Conservation (phyloP, 2,797 vertebrate genomes). For the Parambassis ranga region DNA sequence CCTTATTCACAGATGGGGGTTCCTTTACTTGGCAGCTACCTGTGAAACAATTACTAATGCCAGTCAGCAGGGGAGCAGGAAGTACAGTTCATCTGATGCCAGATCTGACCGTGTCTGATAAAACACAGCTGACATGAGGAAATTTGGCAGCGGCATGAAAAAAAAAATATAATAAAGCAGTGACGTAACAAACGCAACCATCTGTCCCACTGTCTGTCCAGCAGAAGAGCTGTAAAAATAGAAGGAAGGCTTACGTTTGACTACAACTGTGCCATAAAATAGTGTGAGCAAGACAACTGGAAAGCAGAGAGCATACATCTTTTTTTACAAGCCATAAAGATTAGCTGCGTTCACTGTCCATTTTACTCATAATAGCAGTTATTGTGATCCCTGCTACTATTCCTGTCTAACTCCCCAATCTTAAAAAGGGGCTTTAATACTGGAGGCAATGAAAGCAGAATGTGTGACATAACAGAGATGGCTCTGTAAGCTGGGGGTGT, state of each 20-base stretch:
- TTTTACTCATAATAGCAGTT: background rate
- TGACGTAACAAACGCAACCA: constrained; percentile 62
- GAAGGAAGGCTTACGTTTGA: constrained; percentile 5
- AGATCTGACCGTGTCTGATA: constrained; percentile 29
- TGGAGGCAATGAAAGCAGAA: background rate
- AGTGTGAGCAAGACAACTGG: background rate
- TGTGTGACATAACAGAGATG: constrained; percentile 56
- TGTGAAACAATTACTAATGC: constrained; percentile 49
- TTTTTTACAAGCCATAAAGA: background rate
- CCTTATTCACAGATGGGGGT: constrained; percentile 29
- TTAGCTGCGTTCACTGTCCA: background rate
- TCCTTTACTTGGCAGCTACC: constrained; percentile 46
- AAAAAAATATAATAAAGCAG: background rate
- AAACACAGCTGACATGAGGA: constrained; percentile 41
- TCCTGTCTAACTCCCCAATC: background rate
- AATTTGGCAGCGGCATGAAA: constrained; percentile 18
- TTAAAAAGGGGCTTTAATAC: constrained; percentile 14
- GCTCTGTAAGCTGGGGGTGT: constrained; percentile 24
- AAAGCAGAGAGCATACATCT: background rate
- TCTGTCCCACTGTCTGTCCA: constrained; percentile 52
- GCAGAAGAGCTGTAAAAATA: constrained; percentile 18
- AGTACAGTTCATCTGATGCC: constrained; percentile 40
- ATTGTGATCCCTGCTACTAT: constrained; percentile 6
- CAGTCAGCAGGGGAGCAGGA: constrained; percentile 48
- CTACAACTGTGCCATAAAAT: constrained; percentile 3